A percentile compares a stretch with the other conserved stretches of the same genome.
phyloP scores from a whole-genome alignment of 2,888 invertebrate genomes.

The Caenorhabditis sp. region DNA sequence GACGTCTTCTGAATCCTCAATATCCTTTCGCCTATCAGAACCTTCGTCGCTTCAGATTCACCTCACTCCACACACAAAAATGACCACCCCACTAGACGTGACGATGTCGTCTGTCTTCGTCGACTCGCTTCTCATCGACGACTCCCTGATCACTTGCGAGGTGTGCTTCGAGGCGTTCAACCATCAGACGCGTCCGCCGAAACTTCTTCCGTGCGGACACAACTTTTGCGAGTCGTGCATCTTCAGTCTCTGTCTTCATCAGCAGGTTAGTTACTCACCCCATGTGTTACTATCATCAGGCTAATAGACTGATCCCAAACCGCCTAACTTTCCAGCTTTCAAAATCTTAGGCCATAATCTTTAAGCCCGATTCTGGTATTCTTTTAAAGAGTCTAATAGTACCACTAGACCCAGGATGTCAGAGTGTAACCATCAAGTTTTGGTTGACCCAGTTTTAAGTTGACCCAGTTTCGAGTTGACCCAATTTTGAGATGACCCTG shows the following conservation, averaged over 20 bases:
- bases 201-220: conserved; percentile 81
- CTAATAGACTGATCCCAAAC: too few relatives aligned
- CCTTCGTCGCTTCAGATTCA: neutral
- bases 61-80: neutral
- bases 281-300: too few relatives aligned
- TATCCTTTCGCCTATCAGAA: neutral
- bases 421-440: too few relatives aligned
- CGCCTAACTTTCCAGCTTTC: too few relatives aligned
- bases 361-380: too few relatives aligned
- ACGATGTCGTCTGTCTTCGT: conserved; percentile 30
- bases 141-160: conserved; percentile 65
- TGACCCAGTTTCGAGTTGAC: too few relatives aligned
- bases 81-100: neutral
- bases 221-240: conserved; percentile 81
- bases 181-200: conserved; percentile 69
- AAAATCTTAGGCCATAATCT: too few relatives aligned
- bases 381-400: too few relatives aligned
- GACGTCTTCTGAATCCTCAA: too few relatives aligned
- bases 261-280: conserved; percentile 76
- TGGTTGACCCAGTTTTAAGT: too few relatives aligned
- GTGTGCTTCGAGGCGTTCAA: conserved; percentile 73
- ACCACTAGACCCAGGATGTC: too few relatives aligned
- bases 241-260: conserved; percentile 76
- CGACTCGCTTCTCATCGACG: conserved; percentile 45
- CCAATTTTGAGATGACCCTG: too few relatives aligned